Evolutionary conservation across 35 echinoderm and acorn worm species (phyloP).

Genomic region (Nesometra sesokonis): DNA sequence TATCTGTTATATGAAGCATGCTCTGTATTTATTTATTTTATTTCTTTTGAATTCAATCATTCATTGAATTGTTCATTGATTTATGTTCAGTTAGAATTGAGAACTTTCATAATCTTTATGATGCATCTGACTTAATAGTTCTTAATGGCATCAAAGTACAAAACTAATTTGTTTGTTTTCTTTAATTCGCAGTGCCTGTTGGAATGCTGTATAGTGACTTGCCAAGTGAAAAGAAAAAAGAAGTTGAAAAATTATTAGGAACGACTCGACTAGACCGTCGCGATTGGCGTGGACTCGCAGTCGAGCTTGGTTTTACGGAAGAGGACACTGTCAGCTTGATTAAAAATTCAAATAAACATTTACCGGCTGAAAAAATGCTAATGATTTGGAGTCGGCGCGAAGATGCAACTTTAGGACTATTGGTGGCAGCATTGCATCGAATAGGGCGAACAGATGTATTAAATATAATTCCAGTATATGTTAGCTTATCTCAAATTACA

Average conservation of each 20-base stretch:
- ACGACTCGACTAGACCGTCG: constrained; percentile 22
- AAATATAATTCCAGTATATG: constrained; percentile 10
- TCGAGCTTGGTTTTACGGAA: constrained; percentile 27
- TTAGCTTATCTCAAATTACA: not conserved
- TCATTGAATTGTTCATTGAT: no score
- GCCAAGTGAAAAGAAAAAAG: not conserved
- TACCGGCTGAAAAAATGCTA: constrained; percentile 15
- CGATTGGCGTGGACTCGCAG: constrained; percentile 27
- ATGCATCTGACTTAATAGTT: not conserved
- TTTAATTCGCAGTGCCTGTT: constrained; percentile 8
- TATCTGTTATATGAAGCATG: no score
- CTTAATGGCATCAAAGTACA: not conserved
- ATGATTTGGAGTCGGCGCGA: constrained; percentile 16
- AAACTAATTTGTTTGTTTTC: not conserved
- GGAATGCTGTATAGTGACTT: constrained; percentile 6
- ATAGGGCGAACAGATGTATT: constrained; percentile 15
- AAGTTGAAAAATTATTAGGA: constrained; percentile 19
- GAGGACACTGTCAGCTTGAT: constrained; percentile 17
- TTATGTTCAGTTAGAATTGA: not conserved
- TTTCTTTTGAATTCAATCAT: no score
- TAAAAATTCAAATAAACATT: constrained; percentile 26
- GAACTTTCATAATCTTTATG: no score
- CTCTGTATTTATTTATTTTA: no score
- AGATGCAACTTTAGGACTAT: constrained; percentile 14
- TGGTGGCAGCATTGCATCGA: constrained; percentile 24